Base-by-base conservation (phyloP, 2,888 invertebrate species). In the Catocala sponsa region DNA sequence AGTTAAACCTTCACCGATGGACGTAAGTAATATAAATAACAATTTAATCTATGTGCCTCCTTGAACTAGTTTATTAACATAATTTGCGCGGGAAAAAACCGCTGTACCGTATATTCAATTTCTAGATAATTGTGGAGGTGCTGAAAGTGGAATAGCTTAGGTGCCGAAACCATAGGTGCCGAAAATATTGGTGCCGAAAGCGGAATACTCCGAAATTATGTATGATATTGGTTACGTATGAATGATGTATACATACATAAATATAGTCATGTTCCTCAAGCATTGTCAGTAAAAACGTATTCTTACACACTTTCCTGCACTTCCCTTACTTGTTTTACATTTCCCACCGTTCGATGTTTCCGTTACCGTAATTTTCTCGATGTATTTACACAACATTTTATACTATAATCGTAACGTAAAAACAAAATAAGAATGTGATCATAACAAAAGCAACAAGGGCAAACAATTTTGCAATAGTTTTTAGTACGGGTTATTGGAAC, bases 271-370 rank as follows among this genome's bases (percentile, higher is more conserved):
- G 60, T 60, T 62, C 57, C 62, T 62, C 11, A 38, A 62, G 55
- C 38, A 56, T 35, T 55, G 41, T 55, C 46, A 35, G 55, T 13
- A 63, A 63, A 63, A 63, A 63, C 51, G 42, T 13, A 32, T 55
- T 12, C 38, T 15, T 49, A 48, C 51, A 44, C 25, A 48, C 10
- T 53, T 38, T 32, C 13, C 42, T 41, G 15, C 32, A 61, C 64
- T 70, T 68, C 66, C 70, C 43, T 35, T 33, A 47, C 44, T 64
- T 72, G 59, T 65, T 52, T 38, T 6, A 42, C 47, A 41, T 64
- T 75, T 75, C 68, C 58, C 64, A 68, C 44, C 13, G 38, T 46
- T 48, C 42, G 46, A 43, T 69, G 61, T 63, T 70, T 66, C 63
- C 61, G 47, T 51, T 41, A 63, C 59, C n/a, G n/a, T 35, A 10